A percentile compares a stretch with the other conserved stretches of the same genome.
Conservation (phyloP, 2,113 vertebrate genomes). For the Chinchilla lanigera region DNA sequence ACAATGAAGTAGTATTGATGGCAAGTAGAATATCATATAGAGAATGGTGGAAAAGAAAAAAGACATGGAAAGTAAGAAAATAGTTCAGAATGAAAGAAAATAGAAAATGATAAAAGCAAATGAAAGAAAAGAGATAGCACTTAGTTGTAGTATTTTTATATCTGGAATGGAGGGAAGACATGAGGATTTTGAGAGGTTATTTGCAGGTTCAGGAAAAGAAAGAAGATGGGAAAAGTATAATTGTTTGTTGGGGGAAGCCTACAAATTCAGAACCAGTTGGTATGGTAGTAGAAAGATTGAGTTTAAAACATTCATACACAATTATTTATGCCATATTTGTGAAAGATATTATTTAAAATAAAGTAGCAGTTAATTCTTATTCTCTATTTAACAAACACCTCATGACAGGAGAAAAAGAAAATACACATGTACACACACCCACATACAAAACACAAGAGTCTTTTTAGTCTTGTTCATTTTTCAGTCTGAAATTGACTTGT, state of each 20-base stretch:
- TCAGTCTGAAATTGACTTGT: background rate
- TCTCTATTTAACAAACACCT: background rate
- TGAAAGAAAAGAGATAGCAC: background rate
- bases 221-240: background rate
- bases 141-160: background rate
- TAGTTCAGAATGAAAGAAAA: background rate
- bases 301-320: background rate
- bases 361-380: background rate
- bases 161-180: background rate
- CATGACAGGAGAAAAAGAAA: background rate
- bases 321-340: background rate
- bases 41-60: background rate
- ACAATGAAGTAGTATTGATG: background rate
- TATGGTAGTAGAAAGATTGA: background rate
- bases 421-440: background rate
- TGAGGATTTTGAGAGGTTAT: background rate
- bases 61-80: background rate
- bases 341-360: background rate
- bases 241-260: background rate
- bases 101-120: background rate
- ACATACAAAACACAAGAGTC: background rate
- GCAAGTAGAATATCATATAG: background rate
- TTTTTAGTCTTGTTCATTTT: background rate
- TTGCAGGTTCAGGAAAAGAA: background rate
- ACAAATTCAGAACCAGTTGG: background rate